Conservation (phyloP, 1,140 invertebrate genomes). For the Melipona quadrifasciata region DNA sequence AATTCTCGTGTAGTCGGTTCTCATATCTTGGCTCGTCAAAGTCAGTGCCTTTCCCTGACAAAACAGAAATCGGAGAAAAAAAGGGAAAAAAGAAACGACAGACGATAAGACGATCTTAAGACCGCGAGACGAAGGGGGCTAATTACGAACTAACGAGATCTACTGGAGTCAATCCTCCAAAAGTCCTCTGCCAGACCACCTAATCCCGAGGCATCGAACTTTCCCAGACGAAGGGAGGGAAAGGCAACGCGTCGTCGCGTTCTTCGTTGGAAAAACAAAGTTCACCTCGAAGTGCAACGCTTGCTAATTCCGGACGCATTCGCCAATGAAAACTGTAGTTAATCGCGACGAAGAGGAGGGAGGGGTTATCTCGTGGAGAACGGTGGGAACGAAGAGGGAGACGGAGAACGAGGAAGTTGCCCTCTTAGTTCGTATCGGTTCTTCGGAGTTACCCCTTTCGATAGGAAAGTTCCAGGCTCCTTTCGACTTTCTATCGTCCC, state of each 20-base stretch:
- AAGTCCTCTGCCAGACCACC: neutral
- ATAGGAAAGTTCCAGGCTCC: constrained; percentile 71
- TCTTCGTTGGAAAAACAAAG: constrained; percentile 4
- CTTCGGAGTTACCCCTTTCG: constrained; percentile 61
- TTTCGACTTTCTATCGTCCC: constrained; percentile 53
- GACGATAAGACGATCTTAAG: neutral
- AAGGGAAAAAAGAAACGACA: neutral
- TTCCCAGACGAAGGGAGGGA: neutral
- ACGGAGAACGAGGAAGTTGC: constrained; percentile 59
- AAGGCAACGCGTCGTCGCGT: neutral
- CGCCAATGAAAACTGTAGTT: constrained; percentile 52
- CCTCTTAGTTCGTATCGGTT: constrained; percentile 62
- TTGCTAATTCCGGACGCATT: constrained; percentile 52
- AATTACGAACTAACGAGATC: constrained; percentile 38
- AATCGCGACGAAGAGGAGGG: constrained; percentile 52
- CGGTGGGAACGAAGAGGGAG: neutral
- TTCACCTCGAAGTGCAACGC: constrained; percentile 24
- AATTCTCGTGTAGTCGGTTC: too few relatives aligned
- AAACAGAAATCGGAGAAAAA: neutral
- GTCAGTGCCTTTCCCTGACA: too few relatives aligned
- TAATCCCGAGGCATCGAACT: constrained; percentile 18
- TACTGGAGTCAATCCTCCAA: constrained; percentile 9
- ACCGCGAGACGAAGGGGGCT: neutral
- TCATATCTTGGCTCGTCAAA: too few relatives aligned
- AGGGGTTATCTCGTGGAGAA: neutral